phyloP scores from a whole-genome alignment of 2,113 vertebrate species.

The Centropus bengalensis region DNA sequence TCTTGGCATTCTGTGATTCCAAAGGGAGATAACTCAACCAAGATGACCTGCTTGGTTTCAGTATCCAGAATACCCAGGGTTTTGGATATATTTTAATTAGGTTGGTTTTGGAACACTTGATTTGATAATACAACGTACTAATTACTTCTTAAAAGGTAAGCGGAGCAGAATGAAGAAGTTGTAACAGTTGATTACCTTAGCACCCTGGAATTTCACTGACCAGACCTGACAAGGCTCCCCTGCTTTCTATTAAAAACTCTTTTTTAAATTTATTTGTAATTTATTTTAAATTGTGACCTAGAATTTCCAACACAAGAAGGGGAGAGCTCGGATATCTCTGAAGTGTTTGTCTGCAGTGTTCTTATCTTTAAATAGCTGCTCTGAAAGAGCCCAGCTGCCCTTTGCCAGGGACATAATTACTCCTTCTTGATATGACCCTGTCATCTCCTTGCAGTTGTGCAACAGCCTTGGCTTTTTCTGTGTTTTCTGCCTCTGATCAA shows the following conservation, averaged over 20 bases:
- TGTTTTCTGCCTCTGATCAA: conserved; percentile 29
- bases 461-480: not conserved
- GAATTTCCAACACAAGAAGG: conserved; percentile 26
- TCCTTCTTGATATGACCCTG: not conserved
- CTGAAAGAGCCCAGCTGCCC: conserved; percentile 18
- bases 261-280: not conserved
- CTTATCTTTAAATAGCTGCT: conserved; percentile 69
- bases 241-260: not conserved
- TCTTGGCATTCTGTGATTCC: not conserved
- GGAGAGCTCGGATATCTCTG: not conserved
- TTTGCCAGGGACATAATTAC: conserved; percentile 67
- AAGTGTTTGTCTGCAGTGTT: conserved; percentile 49
- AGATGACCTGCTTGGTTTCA: conserved; percentile 5
- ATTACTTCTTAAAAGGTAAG: conserved; percentile 11
- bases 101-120: conserved; percentile 12
- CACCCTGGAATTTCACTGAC: not conserved
- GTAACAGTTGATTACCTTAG: not conserved
- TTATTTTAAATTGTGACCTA: not conserved
- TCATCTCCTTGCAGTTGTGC: not conserved
- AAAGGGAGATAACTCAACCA: conserved; percentile 10
- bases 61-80: not conserved
- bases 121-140: conserved; percentile 9
- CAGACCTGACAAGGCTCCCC: not conserved
- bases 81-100: conserved; percentile 8
- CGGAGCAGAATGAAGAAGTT: not conserved